Base-by-base conservation (phyloP, 1,140 invertebrate species). In the Melipona quadrifasciata region DNA sequence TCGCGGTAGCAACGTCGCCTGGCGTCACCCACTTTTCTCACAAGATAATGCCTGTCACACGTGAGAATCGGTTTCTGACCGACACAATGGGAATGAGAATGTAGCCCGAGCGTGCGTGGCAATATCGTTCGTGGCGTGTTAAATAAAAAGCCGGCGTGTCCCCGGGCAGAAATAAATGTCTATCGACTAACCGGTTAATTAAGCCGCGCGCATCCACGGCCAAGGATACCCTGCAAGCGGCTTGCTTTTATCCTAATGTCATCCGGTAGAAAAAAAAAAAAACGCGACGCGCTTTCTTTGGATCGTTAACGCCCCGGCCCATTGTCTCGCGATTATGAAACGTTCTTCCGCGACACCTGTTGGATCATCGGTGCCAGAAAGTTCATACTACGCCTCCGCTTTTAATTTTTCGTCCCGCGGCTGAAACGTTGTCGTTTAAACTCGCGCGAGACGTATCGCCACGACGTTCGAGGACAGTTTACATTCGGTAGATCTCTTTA, bases 11-110 rank as follows among this genome's bases (percentile, higher is more conserved):
- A 86, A 80, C 84, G 64, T 61, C 14, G 21, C 57, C 1, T 31
- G 31, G 39, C 77, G 82, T 86, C 86, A 84, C 84, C 87, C 86
- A 85, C 86, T 82, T 87, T 91, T 89, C 84, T 76, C 76, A 79
- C 74, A 70, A 89, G 91, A 92, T 92, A 92, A 92, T 90, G 88
- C 81, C 88, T 88, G 82, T 92, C 89, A 91, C 90, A 90, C 74
- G 85, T 87, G 88, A 61, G 71, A 34, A 87, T 87, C 86, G 68
- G 80, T 47, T 58, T 58, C 34, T 58, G 57, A 34, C 51, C 67
- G 81, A 51, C 82, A 88, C 71, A 84, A 51, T 80, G 68, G 81
- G 39, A 68, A 77, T 27, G 73, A 67, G 73, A 77, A 77, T 82
- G 81, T 55, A 53, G 51, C 61, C 71, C n/a, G n/a, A 21, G 31